These are phyloP conservation scores for Electrophaes corylata DNA, from an alignment of 2,888 invertebrate species.

Conservation along the genomic window DNA sequence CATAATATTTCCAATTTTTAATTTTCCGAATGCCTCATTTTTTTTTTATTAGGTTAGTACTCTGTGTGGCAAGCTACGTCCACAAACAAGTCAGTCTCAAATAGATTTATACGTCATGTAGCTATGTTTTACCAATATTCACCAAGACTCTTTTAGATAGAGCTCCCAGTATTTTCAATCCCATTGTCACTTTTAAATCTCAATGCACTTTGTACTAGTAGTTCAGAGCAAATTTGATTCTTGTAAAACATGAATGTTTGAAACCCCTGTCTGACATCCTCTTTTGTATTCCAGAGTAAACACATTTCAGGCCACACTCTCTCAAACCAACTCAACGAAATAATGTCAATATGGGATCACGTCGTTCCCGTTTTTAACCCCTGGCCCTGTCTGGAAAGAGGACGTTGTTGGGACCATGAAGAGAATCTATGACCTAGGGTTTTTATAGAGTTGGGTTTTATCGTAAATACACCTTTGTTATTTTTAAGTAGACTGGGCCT, in stretches of 20 bases:
- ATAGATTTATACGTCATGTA: too few relatives aligned
- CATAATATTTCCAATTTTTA: too few relatives aligned
- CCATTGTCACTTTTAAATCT: neutral
- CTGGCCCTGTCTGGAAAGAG: neutral
- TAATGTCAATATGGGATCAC: neutral
- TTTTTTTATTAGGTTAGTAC: too few relatives aligned
- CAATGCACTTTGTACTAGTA: neutral
- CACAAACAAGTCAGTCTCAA: too few relatives aligned
- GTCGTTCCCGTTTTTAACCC: neutral
- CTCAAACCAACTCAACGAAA: neutral
- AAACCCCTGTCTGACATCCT: neutral
- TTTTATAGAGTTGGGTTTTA: neutral
- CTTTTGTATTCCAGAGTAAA: neutral
- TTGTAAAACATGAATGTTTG: neutral
- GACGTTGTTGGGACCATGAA: neutral
- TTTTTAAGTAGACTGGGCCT: neutral
- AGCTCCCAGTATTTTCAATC: neutral
- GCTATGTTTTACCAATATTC: neutral
- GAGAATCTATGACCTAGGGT: neutral
- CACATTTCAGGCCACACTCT: neutral
- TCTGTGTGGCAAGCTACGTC: too few relatives aligned
- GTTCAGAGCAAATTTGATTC: neutral
- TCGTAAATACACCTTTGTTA: too few relatives aligned
- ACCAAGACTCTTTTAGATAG: neutral
- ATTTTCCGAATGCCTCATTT: too few relatives aligned